phyloP scores from a whole-genome alignment of 2,888 invertebrate species.

The Drosophila picticornis region DNA sequence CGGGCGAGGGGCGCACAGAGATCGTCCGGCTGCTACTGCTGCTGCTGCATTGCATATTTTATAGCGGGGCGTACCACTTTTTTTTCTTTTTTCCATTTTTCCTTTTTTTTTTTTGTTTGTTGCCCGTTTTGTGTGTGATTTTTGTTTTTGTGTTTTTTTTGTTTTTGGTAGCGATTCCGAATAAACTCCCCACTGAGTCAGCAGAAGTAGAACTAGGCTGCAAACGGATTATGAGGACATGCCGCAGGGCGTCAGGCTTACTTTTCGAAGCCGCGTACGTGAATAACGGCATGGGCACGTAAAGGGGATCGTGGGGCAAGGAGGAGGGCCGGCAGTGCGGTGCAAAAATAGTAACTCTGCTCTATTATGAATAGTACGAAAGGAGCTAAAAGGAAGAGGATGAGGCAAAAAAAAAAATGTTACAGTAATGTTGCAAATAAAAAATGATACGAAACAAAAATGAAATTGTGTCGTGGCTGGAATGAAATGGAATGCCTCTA shows the following conservation, averaged over 20 bases:
- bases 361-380: slow-evolving; percentile 68
- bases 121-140: not conserved
- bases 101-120: not conserved
- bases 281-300: slow-evolving; percentile 69
- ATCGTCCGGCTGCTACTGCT: slow-evolving; percentile 41
- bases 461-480: slow-evolving; percentile 63
- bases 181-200: slow-evolving; percentile 67
- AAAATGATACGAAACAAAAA: slow-evolving; percentile 66
- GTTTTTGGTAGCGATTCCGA: slow-evolving; percentile 29
- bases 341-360: slow-evolving; percentile 65
- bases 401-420: slow-evolving; percentile 11
- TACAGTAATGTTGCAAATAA: slow-evolving; percentile 42
- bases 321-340: slow-evolving; percentile 9
- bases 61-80: slow-evolving; percentile 22
- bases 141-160: slow-evolving; percentile 5
- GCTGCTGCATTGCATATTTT: slow-evolving; percentile 51
- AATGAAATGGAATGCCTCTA: slow-evolving; percentile 7
- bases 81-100: not conserved
- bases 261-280: slow-evolving; percentile 74
- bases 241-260: slow-evolving; percentile 77
- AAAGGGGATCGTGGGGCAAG: slow-evolving; percentile 8
- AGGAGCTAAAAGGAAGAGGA: slow-evolving; percentile 40
- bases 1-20: not conserved
- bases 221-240: slow-evolving; percentile 80
- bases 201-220: slow-evolving; percentile 75